phyloP scores from a whole-genome alignment of 2,888 invertebrate genomes.

The Ornithoptera priamus region DNA sequence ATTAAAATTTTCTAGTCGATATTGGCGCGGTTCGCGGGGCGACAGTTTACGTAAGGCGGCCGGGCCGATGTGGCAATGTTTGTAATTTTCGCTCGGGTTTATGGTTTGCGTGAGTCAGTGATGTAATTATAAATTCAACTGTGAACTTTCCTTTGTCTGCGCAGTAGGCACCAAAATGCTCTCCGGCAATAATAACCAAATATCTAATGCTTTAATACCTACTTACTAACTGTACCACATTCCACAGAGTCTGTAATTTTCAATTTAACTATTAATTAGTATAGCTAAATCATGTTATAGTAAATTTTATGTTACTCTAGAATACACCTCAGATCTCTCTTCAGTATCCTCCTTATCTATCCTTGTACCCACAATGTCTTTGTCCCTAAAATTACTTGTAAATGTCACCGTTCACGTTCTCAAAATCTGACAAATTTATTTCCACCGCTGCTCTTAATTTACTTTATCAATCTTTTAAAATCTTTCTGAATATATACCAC shows the following conservation, averaged over 20 bases:
- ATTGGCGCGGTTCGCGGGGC: constrained; percentile 1
- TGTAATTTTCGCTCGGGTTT: constrained; percentile 25
- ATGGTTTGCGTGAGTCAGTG: constrained; percentile 26
- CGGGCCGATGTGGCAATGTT: constrained; percentile 20
- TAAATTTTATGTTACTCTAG: too few species aligned
- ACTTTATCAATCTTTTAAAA: too few species aligned
- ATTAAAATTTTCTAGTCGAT: constrained; percentile 5
- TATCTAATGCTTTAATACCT: not conserved
- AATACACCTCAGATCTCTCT: too few species aligned
- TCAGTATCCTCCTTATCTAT: not conserved
- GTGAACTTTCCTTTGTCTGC: constrained; percentile 21
- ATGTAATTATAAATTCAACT: constrained; percentile 24
- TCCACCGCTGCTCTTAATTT: too few species aligned
- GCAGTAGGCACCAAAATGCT: constrained; percentile 1
- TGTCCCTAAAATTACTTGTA: not conserved
- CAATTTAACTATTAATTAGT: too few species aligned
- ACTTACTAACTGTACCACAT: not conserved
- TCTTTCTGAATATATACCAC: too few species aligned
- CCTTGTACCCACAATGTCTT: not conserved
- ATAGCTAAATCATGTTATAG: too few species aligned
- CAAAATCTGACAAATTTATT: too few species aligned
- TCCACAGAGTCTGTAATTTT: too few species aligned
- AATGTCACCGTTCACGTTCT: not conserved
- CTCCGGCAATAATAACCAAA: constrained; percentile 1
- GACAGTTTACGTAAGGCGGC: constrained; percentile 19